Evolutionary conservation across 2,113 vertebrate genomes (phyloP), one percentile per base, ranked within the genome.

Genomic region (Mellivora capensis): DNA sequence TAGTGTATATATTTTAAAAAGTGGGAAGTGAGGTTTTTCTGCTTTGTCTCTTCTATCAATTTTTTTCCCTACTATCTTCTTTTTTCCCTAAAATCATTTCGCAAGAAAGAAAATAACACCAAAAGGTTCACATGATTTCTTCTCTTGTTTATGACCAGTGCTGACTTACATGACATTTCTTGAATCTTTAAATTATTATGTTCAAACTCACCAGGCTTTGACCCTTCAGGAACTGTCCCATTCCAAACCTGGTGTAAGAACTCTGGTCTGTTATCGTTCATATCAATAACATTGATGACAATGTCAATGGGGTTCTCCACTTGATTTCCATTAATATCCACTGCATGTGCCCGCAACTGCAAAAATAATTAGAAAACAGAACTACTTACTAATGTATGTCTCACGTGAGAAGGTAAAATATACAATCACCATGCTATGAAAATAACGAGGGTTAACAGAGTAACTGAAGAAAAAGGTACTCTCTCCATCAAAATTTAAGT

Each of bases 251-350:
- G 99, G 98, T 99, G 99, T 92, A 99, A 98, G 98, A 99, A 99
- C 97, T 99, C 99, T 0, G 99, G 99, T 79, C 99, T 99, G 97
- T 99, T 99, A 98, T 99, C 99, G 94, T 99, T 99, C 99, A 99
- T 99, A 98, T 99, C 99, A 97, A 99, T 99, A 44, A 99, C 99
- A 96, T 99, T 99, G 99, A 99, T 99, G 98, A 99, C 99, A 72
- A 99, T 99, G 97, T 99, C 99, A 96, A 99, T 99, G 39, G 99
- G 99, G 98, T 99, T 99, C 98, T 99, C 99, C 98, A 99, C 99
- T 97, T 99, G 99, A 98, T 99, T 99, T 97, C 99, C 99, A 80
- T 99, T 99, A 98, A 99, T 99, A 98, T 99, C 99, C 97, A 99
- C 99, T 6, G 99, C 99, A 0, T 99, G 99, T 2, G 99, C 99